Evolutionary conservation across 2,888 invertebrate genomes (phyloP), one percentile per base, ranked within the genome.

Genomic region (Spisula subtruncata): DNA sequence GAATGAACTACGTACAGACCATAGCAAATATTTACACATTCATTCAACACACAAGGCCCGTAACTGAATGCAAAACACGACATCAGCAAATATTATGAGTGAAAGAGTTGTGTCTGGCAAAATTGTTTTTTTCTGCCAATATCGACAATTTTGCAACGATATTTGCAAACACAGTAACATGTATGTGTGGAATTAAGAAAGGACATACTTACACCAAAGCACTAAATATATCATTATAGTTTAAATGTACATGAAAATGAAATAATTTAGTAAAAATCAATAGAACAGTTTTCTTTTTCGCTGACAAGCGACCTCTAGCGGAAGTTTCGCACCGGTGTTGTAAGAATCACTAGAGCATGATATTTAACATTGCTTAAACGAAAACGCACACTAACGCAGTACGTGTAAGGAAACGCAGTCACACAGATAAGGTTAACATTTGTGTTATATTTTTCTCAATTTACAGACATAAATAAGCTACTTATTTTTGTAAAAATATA

Each of bases 261-360:
- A 86, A 89, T 86, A 88, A 81, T 86, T 86, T 88, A 88, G 85
- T 83, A 88, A 88, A 86, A 92, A 92, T 90, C 90, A 56, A 88
- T 90, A 89, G 79, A 83, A 56, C 79, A 87, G 41, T 87, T 83
- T 87, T 87, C 90, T 85, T 86, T 84, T 86, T 84, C 79, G 81
- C 75, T 71, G 60, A 80, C 85, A 86, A 75, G 90, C 90, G 89
- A 89, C 90, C 87, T 89, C 90, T 89, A 85, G 85, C 90, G 90
- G 89, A 89, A 91, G 81, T 85, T 25, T 75, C 35, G 75, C 5
- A 35, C 18, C 75, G 75, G 75, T 75, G 6, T 29, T 6, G 75
- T 75, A 25, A 75, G 32, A 75, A 18, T 35, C 75, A 18, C 75
- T 75, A 75, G 29, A 32, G 35, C 75, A 20, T 75, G 75, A 75